Conservation (phyloP, 2,113 vertebrate genomes). For the Polypterus senegalus region DNA sequence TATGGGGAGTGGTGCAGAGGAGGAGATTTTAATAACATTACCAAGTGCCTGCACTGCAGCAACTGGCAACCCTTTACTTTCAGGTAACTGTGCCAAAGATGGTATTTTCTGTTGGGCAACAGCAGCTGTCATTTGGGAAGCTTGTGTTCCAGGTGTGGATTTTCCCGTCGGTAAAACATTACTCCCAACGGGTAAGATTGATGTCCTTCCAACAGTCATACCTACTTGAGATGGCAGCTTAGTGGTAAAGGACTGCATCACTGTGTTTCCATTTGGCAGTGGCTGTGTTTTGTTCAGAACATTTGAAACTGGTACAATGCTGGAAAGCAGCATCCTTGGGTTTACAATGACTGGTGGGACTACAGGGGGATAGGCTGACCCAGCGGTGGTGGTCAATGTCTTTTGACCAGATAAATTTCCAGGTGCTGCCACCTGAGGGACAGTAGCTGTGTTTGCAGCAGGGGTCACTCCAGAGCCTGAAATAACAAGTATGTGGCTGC, state of each 20-base stretch:
- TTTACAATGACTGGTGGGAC: conserved; percentile 20
- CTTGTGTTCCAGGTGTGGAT: conserved; percentile 12
- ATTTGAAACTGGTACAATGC: conserved; percentile 15
- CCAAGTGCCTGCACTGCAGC: conserved; percentile 1
- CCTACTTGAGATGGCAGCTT: conserved; percentile 3
- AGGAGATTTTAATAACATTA: conserved; percentile 6
- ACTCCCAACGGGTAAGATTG: background rate
- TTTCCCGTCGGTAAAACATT: conserved; percentile 7
- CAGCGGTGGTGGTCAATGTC: conserved; percentile 30
- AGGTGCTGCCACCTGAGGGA: conserved; percentile 23
- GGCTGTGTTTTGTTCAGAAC: conserved; percentile 16
- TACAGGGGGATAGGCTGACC: conserved; percentile 5
- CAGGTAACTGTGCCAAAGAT: conserved; percentile 7
- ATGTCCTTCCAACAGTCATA: conserved; percentile 3
- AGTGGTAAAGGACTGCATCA: background rate
- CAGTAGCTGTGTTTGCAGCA: conserved; percentile 33
- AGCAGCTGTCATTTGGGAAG: conserved; percentile 12
- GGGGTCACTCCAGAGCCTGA: conserved; percentile 48
- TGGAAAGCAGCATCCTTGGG: conserved; percentile 14
- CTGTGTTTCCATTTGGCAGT: background rate
- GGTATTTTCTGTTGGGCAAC: conserved; percentile 14
- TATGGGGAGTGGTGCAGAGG: too few species aligned
- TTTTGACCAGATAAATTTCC: conserved; percentile 38
- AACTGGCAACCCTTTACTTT: conserved; percentile 8
- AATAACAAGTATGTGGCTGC: conserved; percentile 81